Base-by-base conservation (phyloP, 2,113 vertebrate genomes). In the Epinephelus lanceolatus region DNA sequence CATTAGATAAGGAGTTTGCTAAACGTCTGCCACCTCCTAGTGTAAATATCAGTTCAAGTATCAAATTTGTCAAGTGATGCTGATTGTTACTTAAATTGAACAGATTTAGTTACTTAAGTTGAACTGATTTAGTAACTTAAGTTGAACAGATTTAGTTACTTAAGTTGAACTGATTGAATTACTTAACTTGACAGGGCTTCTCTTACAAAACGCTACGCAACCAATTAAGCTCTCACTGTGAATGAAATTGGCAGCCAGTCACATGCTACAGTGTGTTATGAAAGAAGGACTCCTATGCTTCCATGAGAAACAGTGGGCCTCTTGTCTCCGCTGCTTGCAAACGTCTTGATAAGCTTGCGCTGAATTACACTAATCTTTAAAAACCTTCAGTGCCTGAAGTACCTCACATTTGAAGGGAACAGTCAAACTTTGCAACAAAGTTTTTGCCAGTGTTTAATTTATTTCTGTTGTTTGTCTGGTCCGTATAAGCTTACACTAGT, bases 271-370 rank as follows among this genome's bases (percentile, higher is more conserved):
- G n/a, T 71, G 42, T 1, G 10, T 19, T 93, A 79, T 87, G 83
- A 92, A 93, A 91, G 71, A 76, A 33, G 1, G 27, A 60, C 59
- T 55, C 52, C 33, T 3, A 37, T 70, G 69, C 75, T 70, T 84
- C 4, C 63, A 65, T 86, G 9, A 63, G 25, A 25, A 91, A 95
- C 93, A 95, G 92, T 85, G 78, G 82, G 71, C 77, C 88, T 88
- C 86, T 94, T 95, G 93, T 94, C 37, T 56, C 19, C 25, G 30
- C 59, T 30, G 61, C 63, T 81, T 13, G 2, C 51, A 66, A 75
- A 85, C 45, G 51, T 74, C 73, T 59, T 78, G 52, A 86, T 90
- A 90, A 91, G 76, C 85, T 62, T 2, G n/a, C 1, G 18, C 86
- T 37, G 71, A 65, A 66, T 77, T 72, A 49, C 76, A 74, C 76